Evolutionary conservation across 2,888 invertebrate genomes (phyloP).

Genomic region (Pollenia labialis): DNA sequence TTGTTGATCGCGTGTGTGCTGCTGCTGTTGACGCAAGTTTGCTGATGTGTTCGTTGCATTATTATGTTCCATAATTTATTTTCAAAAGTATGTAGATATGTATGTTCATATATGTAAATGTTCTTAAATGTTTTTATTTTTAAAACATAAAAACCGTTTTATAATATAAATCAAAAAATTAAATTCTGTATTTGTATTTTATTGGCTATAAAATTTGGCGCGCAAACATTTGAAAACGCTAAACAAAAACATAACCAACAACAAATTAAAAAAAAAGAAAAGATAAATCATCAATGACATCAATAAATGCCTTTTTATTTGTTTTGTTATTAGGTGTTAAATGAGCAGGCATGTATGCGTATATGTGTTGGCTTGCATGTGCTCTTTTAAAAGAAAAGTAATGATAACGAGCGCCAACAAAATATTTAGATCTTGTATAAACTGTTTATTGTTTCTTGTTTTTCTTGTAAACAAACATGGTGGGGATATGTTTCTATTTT

Average conservation of each 20-base stretch:
- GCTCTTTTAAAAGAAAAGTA: conserved; percentile 9
- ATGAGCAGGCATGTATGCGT: conserved; percentile 10
- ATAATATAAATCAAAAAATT: conserved; percentile 15
- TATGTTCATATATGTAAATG: conserved; percentile 32
- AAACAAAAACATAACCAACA: conserved; percentile 15
- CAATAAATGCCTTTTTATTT: conserved; percentile 56
- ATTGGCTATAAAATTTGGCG: conserved; percentile 49
- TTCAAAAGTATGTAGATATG: background rate
- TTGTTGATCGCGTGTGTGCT: conserved; percentile 80
- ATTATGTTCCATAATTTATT: conserved; percentile 81
- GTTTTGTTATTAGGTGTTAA: conserved; percentile 63
- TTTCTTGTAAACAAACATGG: conserved; percentile 29
- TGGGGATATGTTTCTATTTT: background rate
- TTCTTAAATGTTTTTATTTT: conserved; percentile 6
- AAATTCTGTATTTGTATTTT: background rate
- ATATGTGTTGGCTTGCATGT: background rate
- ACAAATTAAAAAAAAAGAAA: conserved; percentile 31
- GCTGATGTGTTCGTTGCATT: conserved; percentile 75
- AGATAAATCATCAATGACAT: conserved; percentile 66
- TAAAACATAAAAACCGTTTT: conserved; percentile 18
- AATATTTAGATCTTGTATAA: conserved; percentile 24
- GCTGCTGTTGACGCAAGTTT: conserved; percentile 75
- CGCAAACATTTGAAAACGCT: conserved; percentile 49
- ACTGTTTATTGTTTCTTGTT: conserved; percentile 41
- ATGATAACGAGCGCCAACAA: conserved; percentile 2